Percentiles rank a stretch among this genome's conserved stretches.
phyloP scores from a whole-genome alignment of 2,113 vertebrate species.

The Butorides virescens region DNA sequence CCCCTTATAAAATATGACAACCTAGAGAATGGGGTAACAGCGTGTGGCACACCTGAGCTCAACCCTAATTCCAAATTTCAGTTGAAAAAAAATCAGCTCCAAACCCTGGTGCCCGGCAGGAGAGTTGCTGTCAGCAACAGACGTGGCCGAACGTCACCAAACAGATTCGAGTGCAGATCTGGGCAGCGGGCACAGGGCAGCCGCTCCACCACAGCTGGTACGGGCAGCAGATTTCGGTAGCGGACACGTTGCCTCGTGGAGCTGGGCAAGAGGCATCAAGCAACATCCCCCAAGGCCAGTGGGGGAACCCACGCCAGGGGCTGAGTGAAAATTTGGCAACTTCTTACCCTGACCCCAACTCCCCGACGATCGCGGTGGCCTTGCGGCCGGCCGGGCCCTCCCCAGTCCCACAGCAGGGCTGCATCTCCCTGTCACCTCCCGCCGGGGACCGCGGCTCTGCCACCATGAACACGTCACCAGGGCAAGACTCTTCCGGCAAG shows the following conservation, averaged over 20 bases:
- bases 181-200: not conserved
- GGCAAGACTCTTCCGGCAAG: not conserved
- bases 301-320: too few relatives aligned
- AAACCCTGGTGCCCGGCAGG: not conserved
- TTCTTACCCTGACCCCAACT: not conserved
- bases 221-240: not conserved
- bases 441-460: not conserved
- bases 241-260: not conserved
- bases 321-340: too few relatives aligned
- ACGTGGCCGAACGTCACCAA: fast-evolving
- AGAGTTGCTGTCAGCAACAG: not conserved
- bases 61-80: fast-evolving
- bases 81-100: fast-evolving
- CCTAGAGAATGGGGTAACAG: not conserved
- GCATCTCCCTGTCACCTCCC: not conserved
- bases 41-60: fast-evolving
- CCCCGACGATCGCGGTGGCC: fast-evolving
- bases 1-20: too few relatives aligned
- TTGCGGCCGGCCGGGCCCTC: too few relatives aligned
- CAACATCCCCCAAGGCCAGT: not conserved
- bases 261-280: not conserved
- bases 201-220: not conserved
- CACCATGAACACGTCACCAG: not conserved
- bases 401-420: not conserved
- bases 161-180: fast-evolving